phyloP scores from a whole-genome alignment of 2,113 vertebrate genomes.

The Ceuthmochares aereus region DNA sequence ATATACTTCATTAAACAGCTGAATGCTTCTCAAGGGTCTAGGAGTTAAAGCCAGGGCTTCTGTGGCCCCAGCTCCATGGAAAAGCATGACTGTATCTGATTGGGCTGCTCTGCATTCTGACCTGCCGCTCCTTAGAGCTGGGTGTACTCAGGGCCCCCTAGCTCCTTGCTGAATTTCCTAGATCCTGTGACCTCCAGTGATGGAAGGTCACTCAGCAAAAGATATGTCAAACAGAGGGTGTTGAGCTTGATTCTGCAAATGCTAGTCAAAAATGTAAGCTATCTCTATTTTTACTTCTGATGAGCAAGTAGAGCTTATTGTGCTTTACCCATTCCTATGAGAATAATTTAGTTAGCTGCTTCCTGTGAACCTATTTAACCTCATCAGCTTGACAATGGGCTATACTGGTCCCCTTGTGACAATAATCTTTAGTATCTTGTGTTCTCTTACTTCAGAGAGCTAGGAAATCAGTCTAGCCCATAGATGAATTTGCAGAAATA shows the following conservation, averaged over 20 bases:
- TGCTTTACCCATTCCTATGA: background rate
- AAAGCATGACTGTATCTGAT: background rate
- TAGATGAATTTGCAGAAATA: background rate
- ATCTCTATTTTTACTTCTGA: background rate
- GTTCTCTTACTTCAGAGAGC: background rate
- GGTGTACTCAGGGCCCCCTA: background rate
- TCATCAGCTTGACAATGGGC: background rate
- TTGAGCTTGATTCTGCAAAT: background rate
- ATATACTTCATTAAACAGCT: background rate
- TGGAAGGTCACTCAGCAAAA: background rate
- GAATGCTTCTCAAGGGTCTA: background rate
- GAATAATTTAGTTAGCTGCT: background rate
- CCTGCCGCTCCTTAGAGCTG: accelerated
- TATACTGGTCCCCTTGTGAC: background rate
- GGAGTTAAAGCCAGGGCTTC: background rate
- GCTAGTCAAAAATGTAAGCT: background rate
- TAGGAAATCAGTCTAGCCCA: background rate
- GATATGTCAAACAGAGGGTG: background rate
- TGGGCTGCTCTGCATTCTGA: background rate
- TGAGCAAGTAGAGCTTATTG: background rate
- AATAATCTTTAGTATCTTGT: background rate
- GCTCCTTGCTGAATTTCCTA: background rate
- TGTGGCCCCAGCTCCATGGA: background rate
- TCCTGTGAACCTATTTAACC: background rate
- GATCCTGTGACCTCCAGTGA: background rate